phyloP scores from a whole-genome alignment of 1,140 invertebrate genomes.

The Drosophila arawakana region DNA sequence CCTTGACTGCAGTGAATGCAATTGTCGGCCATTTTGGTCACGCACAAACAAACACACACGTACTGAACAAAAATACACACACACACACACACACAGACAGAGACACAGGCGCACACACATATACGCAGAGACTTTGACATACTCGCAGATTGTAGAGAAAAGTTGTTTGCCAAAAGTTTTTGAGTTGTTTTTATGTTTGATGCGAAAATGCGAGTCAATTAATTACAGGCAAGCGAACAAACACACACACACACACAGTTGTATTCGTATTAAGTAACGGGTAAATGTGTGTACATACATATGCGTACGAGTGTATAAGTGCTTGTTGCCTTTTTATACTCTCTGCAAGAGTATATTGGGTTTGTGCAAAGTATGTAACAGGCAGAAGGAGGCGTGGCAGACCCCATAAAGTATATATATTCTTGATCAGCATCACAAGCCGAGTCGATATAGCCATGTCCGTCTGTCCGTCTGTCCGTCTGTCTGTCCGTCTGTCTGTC shows the following conservation, averaged over 20 bases:
- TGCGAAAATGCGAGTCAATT: constrained; percentile 76
- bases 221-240: constrained; percentile 65
- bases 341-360: too few relatives aligned
- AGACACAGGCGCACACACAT: background rate
- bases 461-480: too few relatives aligned
- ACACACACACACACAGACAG: background rate
- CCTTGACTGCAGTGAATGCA: constrained; percentile 67
- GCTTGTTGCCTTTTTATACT: too few relatives aligned
- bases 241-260: constrained; percentile 17
- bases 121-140: background rate
- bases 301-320: background rate
- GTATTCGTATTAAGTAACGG: too few relatives aligned
- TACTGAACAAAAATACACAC: background rate
- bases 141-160: constrained; percentile 14
- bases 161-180: constrained; percentile 53
- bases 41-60: constrained; percentile 11
- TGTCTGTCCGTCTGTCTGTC: too few relatives aligned
- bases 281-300: background rate
- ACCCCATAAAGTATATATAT: too few relatives aligned
- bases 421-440: too few relatives aligned
- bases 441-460: too few relatives aligned
- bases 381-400: too few relatives aligned
- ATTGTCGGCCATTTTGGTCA: constrained; percentile 42
- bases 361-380: too few relatives aligned
- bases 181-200: constrained; percentile 57